Evolutionary conservation across 2,113 vertebrate species (phyloP).

Genomic region (Sander lucioperca): DNA sequence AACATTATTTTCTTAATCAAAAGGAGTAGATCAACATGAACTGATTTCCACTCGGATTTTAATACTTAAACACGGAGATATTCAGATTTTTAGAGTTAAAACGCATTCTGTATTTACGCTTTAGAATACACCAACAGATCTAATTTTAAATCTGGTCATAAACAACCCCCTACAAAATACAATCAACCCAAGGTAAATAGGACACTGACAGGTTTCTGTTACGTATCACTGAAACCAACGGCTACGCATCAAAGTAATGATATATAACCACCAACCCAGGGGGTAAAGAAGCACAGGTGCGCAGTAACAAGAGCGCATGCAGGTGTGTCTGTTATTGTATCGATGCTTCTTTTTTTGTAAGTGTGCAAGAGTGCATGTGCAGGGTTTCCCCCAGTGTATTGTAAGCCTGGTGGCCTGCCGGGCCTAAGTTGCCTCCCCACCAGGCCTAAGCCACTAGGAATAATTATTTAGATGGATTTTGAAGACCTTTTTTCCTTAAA

Average conservation of each 20-base stretch:
- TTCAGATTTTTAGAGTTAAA: background rate
- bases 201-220: constrained; percentile 4
- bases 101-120: background rate
- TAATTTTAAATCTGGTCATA: background rate
- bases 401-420: too few relatives aligned
- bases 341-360: constrained; percentile 1
- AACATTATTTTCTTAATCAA: background rate
- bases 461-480: too few relatives aligned
- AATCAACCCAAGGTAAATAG: constrained; percentile 9
- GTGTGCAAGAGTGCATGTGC: background rate
- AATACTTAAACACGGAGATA: background rate
- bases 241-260: constrained; percentile 10
- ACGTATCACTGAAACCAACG: background rate
- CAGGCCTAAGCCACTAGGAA: too few relatives aligned
- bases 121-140: background rate
- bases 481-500: too few relatives aligned
- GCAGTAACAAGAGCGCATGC: constrained; percentile 33
- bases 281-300: constrained; percentile 32
- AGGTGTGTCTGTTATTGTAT: constrained; percentile 45
- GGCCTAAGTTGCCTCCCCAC: too few relatives aligned
- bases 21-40: background rate
- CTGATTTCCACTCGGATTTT: background rate
- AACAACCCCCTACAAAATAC: background rate
- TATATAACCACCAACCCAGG: background rate
- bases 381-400: too few relatives aligned